Evolutionary conservation across 2,797 vertebrate species (phyloP).

Genomic region (Liparis tanakae): DNA sequence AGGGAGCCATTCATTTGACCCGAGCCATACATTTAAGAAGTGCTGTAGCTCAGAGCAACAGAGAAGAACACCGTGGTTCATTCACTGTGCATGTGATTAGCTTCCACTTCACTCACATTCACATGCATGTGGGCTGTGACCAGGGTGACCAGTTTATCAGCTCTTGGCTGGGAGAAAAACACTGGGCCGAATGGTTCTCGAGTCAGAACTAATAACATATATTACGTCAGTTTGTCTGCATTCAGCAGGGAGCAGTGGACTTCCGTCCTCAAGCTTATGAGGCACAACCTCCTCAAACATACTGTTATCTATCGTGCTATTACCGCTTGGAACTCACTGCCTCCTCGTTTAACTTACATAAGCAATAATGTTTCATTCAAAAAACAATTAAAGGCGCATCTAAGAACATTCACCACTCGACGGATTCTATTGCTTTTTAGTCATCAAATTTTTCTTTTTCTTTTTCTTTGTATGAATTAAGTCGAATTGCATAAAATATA

Average conservation of each 20-base stretch:
- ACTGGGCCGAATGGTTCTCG: slow-evolving; percentile 54
- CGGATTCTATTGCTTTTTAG: too few relatives aligned
- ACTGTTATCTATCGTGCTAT: too few relatives aligned
- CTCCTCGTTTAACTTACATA: too few relatives aligned
- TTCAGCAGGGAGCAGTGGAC: slow-evolving; percentile 32
- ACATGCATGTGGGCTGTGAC: slow-evolving; percentile 37
- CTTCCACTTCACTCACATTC: slow-evolving; percentile 37
- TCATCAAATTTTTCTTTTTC: too few relatives aligned
- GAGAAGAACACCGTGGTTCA: slow-evolving; percentile 3
- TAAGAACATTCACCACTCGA: too few relatives aligned
- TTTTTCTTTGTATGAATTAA: too few relatives aligned
- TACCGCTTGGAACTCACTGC: too few relatives aligned
- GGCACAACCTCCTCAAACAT: slow-evolving; percentile 2
- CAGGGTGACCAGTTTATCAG: slow-evolving; percentile 51
- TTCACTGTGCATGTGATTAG: slow-evolving; percentile 18
- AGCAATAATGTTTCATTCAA: too few relatives aligned
- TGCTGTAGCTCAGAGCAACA: slow-evolving; percentile 12
- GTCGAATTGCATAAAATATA: too few relatives aligned
- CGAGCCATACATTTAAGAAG: not conserved
- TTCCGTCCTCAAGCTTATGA: slow-evolving; percentile 12
- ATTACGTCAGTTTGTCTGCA: slow-evolving; percentile 37
- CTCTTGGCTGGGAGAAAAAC: slow-evolving; percentile 38
- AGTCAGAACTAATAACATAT: slow-evolving; percentile 49
- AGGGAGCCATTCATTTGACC: slow-evolving; percentile 15
- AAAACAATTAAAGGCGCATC: too few relatives aligned